phyloP scores from a whole-genome alignment of 2,797 vertebrate genomes.

The Rhinichthys osculus region DNA sequence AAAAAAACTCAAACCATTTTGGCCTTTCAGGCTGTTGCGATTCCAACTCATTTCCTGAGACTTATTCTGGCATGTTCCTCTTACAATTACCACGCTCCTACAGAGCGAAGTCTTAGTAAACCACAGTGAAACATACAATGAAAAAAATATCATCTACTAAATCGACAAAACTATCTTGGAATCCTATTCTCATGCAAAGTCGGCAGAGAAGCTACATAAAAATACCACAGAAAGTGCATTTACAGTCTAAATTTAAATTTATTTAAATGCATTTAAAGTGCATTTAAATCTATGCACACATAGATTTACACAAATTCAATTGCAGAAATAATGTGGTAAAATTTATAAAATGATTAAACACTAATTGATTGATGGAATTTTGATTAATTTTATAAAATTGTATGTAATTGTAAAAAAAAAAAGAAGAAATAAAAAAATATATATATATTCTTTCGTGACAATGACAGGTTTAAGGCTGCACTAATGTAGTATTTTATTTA shows the following conservation, averaged over 20 bases:
- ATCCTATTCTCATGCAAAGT: neutral
- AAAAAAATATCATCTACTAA: neutral
- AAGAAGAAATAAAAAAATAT: neutral
- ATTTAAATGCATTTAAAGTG: too few species aligned
- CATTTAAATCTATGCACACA: too few species aligned
- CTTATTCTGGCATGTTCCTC: conserved; percentile 35
- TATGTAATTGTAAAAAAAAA: neutral
- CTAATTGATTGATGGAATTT: neutral
- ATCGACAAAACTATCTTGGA: conserved; percentile 5
- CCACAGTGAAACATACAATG: conserved; percentile 1
- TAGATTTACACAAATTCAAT: neutral
- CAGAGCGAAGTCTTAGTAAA: conserved; percentile 15
- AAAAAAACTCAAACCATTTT: neutral
- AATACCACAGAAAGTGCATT: neutral
- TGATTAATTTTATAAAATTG: neutral
- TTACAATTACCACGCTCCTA: conserved; percentile 56
- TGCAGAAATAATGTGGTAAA: neutral
- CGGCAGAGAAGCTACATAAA: neutral
- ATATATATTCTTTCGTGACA: neutral
- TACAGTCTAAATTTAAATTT: too few species aligned
- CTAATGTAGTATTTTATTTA: neutral
- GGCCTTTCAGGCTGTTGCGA: conserved; percentile 5
- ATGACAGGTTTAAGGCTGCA: neutral
- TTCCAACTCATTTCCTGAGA: conserved; percentile 27
- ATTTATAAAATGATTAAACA: neutral